Conservation (phyloP, 2,113 vertebrate genomes). For the Camelus bactrianus region DNA sequence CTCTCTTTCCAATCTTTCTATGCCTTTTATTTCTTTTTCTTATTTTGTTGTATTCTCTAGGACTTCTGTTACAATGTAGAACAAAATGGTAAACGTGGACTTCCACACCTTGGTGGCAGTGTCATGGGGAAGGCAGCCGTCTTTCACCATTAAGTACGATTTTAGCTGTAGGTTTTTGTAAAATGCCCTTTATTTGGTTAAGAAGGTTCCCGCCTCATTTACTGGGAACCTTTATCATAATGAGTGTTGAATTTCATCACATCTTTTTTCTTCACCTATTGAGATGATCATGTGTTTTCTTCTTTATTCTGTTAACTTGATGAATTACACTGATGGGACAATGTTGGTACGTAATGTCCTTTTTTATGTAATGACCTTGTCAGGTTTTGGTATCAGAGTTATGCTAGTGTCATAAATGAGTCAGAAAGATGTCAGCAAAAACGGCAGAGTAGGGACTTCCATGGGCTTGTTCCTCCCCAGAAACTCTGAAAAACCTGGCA, state of each 20-base stretch:
- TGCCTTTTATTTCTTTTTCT: not conserved
- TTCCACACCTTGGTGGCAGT: not conserved
- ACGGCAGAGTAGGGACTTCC: not conserved
- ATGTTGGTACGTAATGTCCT: not conserved
- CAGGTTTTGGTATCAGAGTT: not conserved
- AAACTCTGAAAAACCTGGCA: not conserved
- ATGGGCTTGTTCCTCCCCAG: not conserved
- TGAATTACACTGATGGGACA: not conserved
- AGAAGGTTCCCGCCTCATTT: constrained; percentile 29
- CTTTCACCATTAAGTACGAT: constrained; percentile 12
- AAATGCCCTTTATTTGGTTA: constrained; percentile 1
- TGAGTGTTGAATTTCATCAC: constrained; percentile 4
- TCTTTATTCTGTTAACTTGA: not conserved
- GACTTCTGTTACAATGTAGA: not conserved
- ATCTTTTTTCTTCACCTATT: not conserved
- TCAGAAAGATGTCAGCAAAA: not conserved
- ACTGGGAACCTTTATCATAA: not conserved
- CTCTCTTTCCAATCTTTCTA: constrained; percentile 6
- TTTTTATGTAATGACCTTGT: not conserved
- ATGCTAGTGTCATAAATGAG: not conserved
- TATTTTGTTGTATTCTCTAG: not conserved
- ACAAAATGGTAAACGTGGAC: constrained; percentile 27
- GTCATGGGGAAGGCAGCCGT: not conserved
- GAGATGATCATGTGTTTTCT: constrained; percentile 17
- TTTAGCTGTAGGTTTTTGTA: not conserved